Evolutionary conservation across 2,113 vertebrate genomes (phyloP), one percentile per base, ranked within the genome.

Genomic region (Ahaetulla prasina): DNA sequence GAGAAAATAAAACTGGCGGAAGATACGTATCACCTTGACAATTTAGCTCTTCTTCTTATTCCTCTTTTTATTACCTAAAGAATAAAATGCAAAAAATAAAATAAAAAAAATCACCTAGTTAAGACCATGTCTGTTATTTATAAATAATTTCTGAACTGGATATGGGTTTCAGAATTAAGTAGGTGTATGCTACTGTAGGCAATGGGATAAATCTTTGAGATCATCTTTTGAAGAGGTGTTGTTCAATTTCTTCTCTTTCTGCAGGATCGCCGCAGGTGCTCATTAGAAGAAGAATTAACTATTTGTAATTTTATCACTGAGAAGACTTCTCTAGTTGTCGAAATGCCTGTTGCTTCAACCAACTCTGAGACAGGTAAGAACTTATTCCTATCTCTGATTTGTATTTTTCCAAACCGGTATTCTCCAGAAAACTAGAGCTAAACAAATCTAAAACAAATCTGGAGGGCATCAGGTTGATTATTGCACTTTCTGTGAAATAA

Each of bases 321-420:
- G 35, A 43, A 9, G 74, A 47, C 89, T 60, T 50, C 12, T 80
- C 55, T 93, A 86, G 18, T 91, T 6, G 27, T 85, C 93, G 89
- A 91, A 96, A 99, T 99, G 98, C 98, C 98, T 0, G 98, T 99
- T 91, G 98, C 98, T 5, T 98, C 98, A 92, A 97, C 98, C 94
- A 98, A 98, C 97, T 98, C 98, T 2, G 98, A 98, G 95, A 98
- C 98, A 54, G 98, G 98, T 99, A 97, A 98, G 97, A 96, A 92
- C 8, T 8, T 5, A n/a, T 23, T 49, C 45, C 30, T 90, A 5
- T 85, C 45, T 60, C 50, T 43, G 57, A 14, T 52, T 23, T 54
- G 60, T 25, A 14, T 55, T 30, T 20, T 18, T 74, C 14, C 9
- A 85, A 27, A 23, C 35, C 85, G 25, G 18, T 7, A 30, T 47